Evolutionary conservation across 2,888 invertebrate genomes (phyloP).

Genomic region (Pterostichus madidus): DNA sequence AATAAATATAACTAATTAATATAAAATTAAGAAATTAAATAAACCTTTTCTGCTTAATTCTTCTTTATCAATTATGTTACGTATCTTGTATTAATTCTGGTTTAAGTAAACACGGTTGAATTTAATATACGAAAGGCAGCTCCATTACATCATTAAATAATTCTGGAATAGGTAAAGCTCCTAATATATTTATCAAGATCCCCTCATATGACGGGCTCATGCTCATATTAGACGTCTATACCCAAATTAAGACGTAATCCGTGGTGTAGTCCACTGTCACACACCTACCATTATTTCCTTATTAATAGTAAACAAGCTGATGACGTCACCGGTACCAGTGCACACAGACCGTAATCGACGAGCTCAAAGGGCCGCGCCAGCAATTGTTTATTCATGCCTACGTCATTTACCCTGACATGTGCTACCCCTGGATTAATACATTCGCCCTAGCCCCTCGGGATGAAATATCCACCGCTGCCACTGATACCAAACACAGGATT

Average conservation of each 20-base stretch:
- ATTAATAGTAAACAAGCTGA: conserved; percentile 46
- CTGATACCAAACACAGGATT: conserved; percentile 45
- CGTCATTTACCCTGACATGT: conserved; percentile 43
- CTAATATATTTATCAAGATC: conserved; percentile 5
- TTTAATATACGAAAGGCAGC: conserved; percentile 14
- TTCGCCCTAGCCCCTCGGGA: not conserved
- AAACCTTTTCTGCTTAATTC: no score
- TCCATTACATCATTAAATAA: not conserved
- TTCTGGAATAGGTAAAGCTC: not conserved
- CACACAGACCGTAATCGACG: conserved; percentile 44
- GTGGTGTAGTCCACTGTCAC: not conserved
- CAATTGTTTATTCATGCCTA: conserved; percentile 56
- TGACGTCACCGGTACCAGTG: conserved; percentile 20
- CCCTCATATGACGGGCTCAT: conserved; percentile 13
- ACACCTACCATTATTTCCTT: conserved; percentile 45
- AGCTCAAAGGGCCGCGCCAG: conserved; percentile 34
- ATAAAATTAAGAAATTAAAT: no score
- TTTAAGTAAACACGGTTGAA: conserved; percentile 2
- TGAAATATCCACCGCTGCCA: conserved; percentile 2
- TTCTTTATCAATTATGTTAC: not conserved
- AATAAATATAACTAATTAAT: no score
- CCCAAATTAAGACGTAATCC: conserved; percentile 48
- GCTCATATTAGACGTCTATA: conserved; percentile 16
- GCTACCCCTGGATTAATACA: conserved; percentile 4
- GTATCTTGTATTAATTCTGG: not conserved